A percentile compares a stretch with the other conserved stretches of the same genome.
Evolutionary conservation across 2,888 invertebrate genomes (phyloP).

Genomic region (Drosophila nr. perissopoda): DNA sequence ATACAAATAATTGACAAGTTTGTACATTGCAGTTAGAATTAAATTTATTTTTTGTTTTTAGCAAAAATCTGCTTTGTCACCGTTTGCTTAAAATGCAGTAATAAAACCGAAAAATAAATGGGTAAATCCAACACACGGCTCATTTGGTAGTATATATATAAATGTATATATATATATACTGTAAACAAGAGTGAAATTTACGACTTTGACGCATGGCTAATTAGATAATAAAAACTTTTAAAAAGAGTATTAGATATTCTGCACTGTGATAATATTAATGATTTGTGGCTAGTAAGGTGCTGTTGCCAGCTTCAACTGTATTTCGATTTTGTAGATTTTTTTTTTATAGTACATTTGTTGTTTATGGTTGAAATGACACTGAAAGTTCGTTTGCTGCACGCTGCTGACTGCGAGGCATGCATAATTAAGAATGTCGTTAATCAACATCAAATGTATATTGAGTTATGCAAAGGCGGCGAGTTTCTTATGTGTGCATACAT

Average conservation of each 20-base stretch:
- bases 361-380: conserved; percentile 41
- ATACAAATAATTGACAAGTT: background rate
- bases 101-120: background rate
- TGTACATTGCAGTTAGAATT: background rate
- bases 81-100: background rate
- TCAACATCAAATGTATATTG: conserved; percentile 30
- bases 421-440: conserved; percentile 35
- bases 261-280: background rate
- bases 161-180: background rate
- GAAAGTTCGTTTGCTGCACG: conserved; percentile 25
- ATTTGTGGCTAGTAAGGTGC: background rate
- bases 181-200: background rate
- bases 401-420: conserved; percentile 49
- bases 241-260: background rate
- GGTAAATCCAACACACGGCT: background rate
- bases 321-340: conserved; percentile 5
- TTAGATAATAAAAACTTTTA: background rate
- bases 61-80: background rate
- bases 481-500: background rate
- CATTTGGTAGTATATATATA: background rate
- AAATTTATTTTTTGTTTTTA: background rate
- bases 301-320: conserved; percentile 2
- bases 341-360: conserved; percentile 2
- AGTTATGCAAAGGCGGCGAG: conserved; percentile 37
- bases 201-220: background rate